A percentile compares a stretch with the other conserved stretches of the same genome.
Conservation (phyloP, 2,113 vertebrate genomes). For the Osmerus eperlanus region DNA sequence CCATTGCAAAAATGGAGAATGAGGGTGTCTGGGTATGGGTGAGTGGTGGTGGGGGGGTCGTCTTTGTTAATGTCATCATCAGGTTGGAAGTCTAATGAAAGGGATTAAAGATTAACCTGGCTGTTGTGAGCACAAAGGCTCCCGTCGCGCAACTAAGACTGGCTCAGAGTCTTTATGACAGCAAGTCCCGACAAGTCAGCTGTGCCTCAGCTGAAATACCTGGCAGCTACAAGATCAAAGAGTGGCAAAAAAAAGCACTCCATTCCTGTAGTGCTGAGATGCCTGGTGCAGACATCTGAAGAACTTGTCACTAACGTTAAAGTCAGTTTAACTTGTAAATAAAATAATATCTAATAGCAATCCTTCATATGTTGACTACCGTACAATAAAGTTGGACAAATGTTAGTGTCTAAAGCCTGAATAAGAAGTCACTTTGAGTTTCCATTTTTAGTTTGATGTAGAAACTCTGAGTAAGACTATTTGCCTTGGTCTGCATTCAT, state of each 20-base stretch:
- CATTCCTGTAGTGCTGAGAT: no score
- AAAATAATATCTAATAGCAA: no score
- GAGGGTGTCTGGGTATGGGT: background rate
- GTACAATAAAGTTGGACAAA: background rate
- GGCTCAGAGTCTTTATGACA: slow-evolving; percentile 26
- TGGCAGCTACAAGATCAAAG: slow-evolving; percentile 43
- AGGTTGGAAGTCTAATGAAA: slow-evolving; percentile 60
- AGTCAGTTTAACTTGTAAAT: background rate
- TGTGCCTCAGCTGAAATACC: slow-evolving; percentile 28
- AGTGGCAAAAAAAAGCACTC: background rate
- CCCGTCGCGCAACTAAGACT: slow-evolving; percentile 40
- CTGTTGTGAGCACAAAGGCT: slow-evolving; percentile 39
- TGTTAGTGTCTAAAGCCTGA: no score
- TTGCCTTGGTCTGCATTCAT: no score
- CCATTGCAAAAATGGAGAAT: slow-evolving; percentile 19
- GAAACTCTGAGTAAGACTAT: no score
- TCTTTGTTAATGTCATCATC: slow-evolving; percentile 39
- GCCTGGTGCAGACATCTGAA: no score
- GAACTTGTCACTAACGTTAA: background rate
- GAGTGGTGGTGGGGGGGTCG: slow-evolving; percentile 1
- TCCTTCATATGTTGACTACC: no score
- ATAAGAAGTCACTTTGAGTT: no score
- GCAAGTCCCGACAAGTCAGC: slow-evolving; percentile 57
- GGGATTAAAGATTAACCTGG: slow-evolving; percentile 59
- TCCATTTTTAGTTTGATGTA: no score